A percentile compares a stretch with the other conserved stretches of the same genome.
phyloP scores from a whole-genome alignment of 2,113 vertebrate species.

The Sinocyclocheilus maitianheensis region DNA sequence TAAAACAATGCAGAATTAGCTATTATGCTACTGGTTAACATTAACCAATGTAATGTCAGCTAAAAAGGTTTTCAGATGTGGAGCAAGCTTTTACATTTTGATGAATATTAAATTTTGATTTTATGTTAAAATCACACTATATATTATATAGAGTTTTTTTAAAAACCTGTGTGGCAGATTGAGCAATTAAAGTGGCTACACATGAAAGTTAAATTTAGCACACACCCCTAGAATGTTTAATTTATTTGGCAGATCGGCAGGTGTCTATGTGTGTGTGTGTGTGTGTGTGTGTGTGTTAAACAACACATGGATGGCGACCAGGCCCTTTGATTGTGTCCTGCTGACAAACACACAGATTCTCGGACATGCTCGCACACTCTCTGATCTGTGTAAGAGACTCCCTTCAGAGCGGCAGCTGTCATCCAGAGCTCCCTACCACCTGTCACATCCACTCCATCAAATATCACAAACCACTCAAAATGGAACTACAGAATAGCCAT shows the following conservation, averaged over 20 bases:
- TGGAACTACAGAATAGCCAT: not conserved
- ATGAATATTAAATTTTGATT: not conserved
- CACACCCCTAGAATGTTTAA: not conserved
- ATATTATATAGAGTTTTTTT: not conserved
- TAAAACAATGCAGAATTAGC: not conserved
- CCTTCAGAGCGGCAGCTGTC: conserved; percentile 49
- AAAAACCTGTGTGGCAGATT: not conserved
- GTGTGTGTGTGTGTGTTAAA: not conserved
- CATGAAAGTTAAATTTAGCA: not conserved
- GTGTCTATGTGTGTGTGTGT: conserved; percentile 23
- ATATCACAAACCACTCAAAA: conserved; percentile 16
- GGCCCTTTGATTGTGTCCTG: conserved; percentile 45
- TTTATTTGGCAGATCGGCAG: conserved; percentile 10
- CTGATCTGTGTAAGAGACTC: conserved; percentile 48
- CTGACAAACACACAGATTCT: conserved; percentile 24
- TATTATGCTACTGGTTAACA: not conserved
- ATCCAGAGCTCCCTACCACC: conserved; percentile 42
- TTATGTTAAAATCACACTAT: too few species aligned
- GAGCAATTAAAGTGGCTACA: not conserved
- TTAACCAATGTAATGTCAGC: not conserved
- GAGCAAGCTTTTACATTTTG: not conserved
- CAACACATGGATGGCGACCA: conserved; percentile 15
- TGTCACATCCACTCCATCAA: conserved; percentile 37
- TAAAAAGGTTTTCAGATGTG: not conserved
- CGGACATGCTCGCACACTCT: conserved; percentile 20